phyloP scores from a whole-genome alignment of 2,888 invertebrate species.

The Aradus depressus region DNA sequence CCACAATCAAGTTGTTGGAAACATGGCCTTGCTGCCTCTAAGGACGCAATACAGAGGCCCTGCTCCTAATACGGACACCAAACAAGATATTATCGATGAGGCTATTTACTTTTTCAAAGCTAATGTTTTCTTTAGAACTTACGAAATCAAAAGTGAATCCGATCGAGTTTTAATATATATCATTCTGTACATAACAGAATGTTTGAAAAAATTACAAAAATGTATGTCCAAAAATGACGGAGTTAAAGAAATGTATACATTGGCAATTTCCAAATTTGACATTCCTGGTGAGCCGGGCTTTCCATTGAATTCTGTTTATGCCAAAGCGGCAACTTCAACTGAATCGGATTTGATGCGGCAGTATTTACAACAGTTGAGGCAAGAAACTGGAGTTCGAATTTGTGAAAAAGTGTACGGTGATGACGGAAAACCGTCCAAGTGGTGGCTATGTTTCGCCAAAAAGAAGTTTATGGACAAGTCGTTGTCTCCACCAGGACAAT shows the following conservation, averaged over 20 bases:
- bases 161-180: conserved; percentile 95
- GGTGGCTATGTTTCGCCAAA: conserved; percentile 99
- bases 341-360: conserved; percentile 78
- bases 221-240: conserved; percentile 83
- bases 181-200: conserved; percentile 94
- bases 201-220: conserved; percentile 85
- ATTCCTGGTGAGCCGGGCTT: conserved; percentile 93
- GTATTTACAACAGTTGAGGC: conserved; percentile 86
- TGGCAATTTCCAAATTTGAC: conserved; percentile 90
- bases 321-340: conserved; percentile 61
- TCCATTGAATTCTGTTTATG: conserved; percentile 90
- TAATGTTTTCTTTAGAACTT: conserved; percentile 97
- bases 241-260: conserved; percentile 87
- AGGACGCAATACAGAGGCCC: conserved; percentile 87
- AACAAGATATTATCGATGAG: conserved; percentile 91
- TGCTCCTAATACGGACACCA: conserved; percentile 56
- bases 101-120: conserved; percentile 95
- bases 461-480: conserved; percentile 99
- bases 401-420: conserved; percentile 86
- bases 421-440: conserved; percentile 93
- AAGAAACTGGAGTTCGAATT: conserved; percentile 86
- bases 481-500: conserved; percentile 77
- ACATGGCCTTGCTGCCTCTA: conserved; percentile 84
- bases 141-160: conserved; percentile 97
- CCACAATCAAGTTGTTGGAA: conserved; percentile 66